Percentiles rank a stretch among this genome's conserved stretches.
Conservation (phyloP, 2,113 vertebrate species). For the Odocoileus virginianus region DNA sequence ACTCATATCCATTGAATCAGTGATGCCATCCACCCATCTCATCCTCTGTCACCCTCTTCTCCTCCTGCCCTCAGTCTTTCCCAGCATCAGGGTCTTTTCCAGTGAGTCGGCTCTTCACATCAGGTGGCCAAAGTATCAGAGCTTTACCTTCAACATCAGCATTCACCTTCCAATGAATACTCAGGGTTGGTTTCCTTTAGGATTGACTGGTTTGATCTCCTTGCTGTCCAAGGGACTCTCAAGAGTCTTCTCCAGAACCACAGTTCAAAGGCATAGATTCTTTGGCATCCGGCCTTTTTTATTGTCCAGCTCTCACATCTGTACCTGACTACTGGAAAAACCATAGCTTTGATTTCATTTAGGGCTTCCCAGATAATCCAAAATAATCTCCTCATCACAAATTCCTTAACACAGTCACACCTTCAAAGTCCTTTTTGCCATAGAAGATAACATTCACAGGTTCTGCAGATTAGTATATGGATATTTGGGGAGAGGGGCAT, state of each 20-base stretch:
- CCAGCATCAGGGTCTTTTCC: neutral
- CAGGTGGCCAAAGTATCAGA: neutral
- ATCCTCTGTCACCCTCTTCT: neutral
- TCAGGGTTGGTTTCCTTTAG: neutral
- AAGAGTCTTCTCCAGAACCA: neutral
- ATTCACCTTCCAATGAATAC: neutral
- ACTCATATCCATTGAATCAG: neutral
- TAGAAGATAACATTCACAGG: neutral
- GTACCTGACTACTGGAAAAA: neutral
- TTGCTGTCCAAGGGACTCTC: neutral
- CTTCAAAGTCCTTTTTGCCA: neutral
- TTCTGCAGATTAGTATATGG: neutral
- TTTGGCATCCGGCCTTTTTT: neutral
- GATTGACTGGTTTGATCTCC: neutral
- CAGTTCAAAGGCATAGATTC: neutral
- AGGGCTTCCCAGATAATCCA: neutral
- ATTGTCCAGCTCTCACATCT: neutral
- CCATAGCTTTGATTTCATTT: neutral
- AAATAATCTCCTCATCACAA: neutral
- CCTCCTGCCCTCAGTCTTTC: neutral
- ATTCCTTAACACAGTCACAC: neutral
- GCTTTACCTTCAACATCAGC: neutral
- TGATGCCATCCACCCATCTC: neutral
- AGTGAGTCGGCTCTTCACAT: neutral
- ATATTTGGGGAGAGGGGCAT: neutral